Evolutionary conservation across 2,888 invertebrate genomes (phyloP).

Genomic region (Helobdella robusta): DNA sequence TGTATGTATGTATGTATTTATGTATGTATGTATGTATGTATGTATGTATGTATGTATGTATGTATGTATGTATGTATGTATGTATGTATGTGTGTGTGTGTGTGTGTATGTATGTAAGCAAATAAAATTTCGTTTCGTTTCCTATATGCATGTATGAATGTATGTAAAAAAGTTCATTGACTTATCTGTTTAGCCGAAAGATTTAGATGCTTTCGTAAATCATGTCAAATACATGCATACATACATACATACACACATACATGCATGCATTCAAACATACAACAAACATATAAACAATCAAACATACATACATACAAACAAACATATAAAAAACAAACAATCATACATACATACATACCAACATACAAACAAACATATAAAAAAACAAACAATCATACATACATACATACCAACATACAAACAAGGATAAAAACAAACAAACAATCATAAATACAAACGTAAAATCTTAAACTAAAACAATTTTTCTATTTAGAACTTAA

Average conservation of each 20-base stretch:
- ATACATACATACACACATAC: constrained; percentile 2
- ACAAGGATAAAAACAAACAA: neutral
- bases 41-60: constrained; percentile 1
- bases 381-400: neutral
- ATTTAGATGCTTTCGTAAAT: too few species aligned
- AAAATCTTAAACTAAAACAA: neutral
- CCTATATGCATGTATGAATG: too few species aligned
- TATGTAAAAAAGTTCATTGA: too few species aligned
- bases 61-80: constrained; percentile 1
- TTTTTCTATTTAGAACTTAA: neutral
- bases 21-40: constrained; percentile 1
- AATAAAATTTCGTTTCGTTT: too few species aligned
- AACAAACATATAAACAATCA: neutral
- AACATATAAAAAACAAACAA: neutral
- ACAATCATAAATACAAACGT: neutral
- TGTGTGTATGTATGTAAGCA: too few species aligned
- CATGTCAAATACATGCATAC: neutral
- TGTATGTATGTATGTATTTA: neutral
- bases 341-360: neutral
- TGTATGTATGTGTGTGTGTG: too few species aligned
- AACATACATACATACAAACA: neutral
- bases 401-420: neutral
- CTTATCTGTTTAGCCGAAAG: too few species aligned
- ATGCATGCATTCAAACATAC: neutral
- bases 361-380: neutral